These are phyloP conservation scores for Dolichopus griseipennis DNA, from an alignment of 2,888 invertebrate genomes.

Conservation along the genomic window DNA sequence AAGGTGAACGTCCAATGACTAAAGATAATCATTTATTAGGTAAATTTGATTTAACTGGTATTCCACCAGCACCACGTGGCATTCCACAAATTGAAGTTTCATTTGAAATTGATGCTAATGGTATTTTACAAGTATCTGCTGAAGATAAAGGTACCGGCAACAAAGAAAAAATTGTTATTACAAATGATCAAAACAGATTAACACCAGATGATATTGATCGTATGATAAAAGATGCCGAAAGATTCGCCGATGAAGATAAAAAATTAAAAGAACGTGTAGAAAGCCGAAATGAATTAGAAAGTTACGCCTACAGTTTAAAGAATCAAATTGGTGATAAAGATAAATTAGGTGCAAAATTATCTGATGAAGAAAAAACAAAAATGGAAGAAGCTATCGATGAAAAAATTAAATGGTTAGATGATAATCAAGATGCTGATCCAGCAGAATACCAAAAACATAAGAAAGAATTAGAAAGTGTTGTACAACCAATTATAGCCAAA, in stretches of 20 bases:
- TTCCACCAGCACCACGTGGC: constrained; percentile 88
- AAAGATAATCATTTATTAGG: constrained; percentile 98
- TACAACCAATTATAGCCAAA: constrained; percentile 96
- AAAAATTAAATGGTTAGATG: constrained; percentile 95
- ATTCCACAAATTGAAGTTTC: constrained; percentile 93
- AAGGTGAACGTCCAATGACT: constrained; percentile 99
- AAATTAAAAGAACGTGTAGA: constrained; percentile 93
- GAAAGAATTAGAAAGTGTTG: constrained; percentile 89
- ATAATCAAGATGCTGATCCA: constrained; percentile 84
- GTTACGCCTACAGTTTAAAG: constrained; percentile 94
- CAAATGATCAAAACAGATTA: constrained; percentile 93
- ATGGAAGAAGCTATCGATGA: constrained; percentile 95
- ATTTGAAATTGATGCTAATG: constrained; percentile 90
- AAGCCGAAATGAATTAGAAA: constrained; percentile 92
- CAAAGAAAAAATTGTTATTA: constrained; percentile 97
- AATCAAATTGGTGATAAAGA: constrained; percentile 95
- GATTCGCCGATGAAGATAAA: constrained; percentile 98
- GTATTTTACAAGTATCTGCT: constrained; percentile 91
- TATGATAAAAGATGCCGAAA: constrained; percentile 99
- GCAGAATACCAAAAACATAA: constrained; percentile 91
- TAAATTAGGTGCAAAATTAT: constrained; percentile 85
- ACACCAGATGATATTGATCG: constrained; percentile 97
- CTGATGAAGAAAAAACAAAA: constrained; percentile 83
- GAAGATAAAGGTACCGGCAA: constrained; percentile 99
- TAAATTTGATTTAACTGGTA: constrained; percentile 95